Evolutionary conservation across 1,140 invertebrate genomes (phyloP).

Genomic region (Asbolus verrucosus): DNA sequence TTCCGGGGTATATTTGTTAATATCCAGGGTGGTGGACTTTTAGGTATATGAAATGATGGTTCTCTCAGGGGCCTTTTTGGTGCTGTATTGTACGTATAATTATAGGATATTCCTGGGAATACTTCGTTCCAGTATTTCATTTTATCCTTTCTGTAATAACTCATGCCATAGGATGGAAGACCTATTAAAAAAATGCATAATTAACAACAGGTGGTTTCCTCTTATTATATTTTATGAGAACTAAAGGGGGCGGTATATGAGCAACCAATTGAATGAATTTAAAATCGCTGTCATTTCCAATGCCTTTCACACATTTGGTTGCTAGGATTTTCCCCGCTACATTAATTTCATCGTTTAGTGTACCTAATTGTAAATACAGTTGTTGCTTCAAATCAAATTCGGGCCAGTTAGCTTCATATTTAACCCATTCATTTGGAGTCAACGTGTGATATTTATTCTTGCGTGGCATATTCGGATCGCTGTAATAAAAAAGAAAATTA

Average conservation of each 20-base stretch:
- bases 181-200: slow-evolving; percentile 42
- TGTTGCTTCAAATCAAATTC: slow-evolving; percentile 79
- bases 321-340: neutral
- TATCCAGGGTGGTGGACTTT: slow-evolving; percentile 47
- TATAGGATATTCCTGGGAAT: slow-evolving; percentile 71
- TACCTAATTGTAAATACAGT: slow-evolving; percentile 82
- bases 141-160: slow-evolving; percentile 73
- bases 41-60: slow-evolving; percentile 8
- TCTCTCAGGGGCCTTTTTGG: slow-evolving; percentile 4
- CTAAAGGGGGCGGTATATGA: too few relatives aligned
- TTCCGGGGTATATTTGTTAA: slow-evolving; percentile 7
- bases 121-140: slow-evolving; percentile 81
- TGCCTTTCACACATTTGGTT: neutral
- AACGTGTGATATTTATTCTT: slow-evolving; percentile 70
- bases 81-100: slow-evolving; percentile 50
- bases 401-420: slow-evolving; percentile 83
- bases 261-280: neutral
- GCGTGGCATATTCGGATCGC: slow-evolving; percentile 80
- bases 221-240: too few relatives aligned
- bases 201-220: neutral
- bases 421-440: slow-evolving; percentile 72
- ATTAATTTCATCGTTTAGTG: neutral
- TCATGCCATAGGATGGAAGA: slow-evolving; percentile 74
- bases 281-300: neutral
- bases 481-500: slow-evolving; percentile 65